A percentile compares a stretch with the other conserved stretches of the same genome.
phyloP scores from a whole-genome alignment of 2,797 vertebrate genomes.

The Malacoctenus gilli region DNA sequence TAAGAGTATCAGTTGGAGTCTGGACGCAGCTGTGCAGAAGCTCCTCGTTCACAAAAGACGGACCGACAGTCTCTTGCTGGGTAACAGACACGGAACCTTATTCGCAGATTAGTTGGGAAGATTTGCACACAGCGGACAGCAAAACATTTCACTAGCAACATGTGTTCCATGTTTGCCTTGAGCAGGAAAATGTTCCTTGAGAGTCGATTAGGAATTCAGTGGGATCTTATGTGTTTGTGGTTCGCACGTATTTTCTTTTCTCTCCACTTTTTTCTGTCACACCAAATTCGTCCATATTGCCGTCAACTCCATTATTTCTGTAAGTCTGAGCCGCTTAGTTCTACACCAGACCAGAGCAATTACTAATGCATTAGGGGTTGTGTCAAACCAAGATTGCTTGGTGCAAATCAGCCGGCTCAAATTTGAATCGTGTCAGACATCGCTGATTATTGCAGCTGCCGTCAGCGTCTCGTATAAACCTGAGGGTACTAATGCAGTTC shows the following conservation, averaged over 20 bases:
- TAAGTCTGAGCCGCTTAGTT: neutral
- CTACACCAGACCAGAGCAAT: conserved; percentile 6
- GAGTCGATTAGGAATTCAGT: neutral
- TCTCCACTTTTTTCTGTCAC: conserved; percentile 3
- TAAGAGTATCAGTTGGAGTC: conserved; percentile 84
- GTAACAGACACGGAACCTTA: conserved; percentile 71
- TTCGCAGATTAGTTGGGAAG: conserved; percentile 21
- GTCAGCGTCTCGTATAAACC: conserved; percentile 1
- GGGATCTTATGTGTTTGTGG: neutral
- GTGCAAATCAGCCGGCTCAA: neutral
- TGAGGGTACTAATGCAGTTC: conserved; percentile 3
- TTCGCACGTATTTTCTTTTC: neutral
- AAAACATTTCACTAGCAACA: conserved; percentile 19
- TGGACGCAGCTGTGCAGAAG: conserved; percentile 82
- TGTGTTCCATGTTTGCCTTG: neutral
- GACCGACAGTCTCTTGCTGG: conserved; percentile 83
- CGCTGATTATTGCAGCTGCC: conserved; percentile 1
- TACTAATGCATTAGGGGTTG: neutral
- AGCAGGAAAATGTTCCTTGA: too few relatives aligned
- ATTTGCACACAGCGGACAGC: conserved; percentile 4
- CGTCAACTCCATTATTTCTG: neutral
- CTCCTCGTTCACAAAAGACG: conserved; percentile 84
- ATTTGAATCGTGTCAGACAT: conserved; percentile 11
- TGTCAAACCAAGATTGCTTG: neutral
- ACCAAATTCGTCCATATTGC: neutral